Evolutionary conservation across 2,888 invertebrate species (phyloP).

Genomic region (Nephrotoma flavescens): DNA sequence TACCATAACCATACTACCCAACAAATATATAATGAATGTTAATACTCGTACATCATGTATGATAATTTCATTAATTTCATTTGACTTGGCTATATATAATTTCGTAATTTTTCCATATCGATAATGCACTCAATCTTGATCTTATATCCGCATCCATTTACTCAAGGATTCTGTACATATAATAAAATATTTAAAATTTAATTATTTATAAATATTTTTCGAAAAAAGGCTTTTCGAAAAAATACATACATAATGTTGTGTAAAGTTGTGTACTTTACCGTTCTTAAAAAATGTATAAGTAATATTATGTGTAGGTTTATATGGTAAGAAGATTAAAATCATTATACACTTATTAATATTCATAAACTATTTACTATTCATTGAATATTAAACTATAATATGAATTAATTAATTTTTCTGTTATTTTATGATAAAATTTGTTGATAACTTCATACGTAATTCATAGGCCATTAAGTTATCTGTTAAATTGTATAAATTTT

Average conservation of each 20-base stretch:
- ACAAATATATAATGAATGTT: too few species aligned
- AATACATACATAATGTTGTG: not conserved
- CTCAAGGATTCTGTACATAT: too few species aligned
- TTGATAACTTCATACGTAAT: slow-evolving; percentile 1
- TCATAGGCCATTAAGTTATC: not conserved
- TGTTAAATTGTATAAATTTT: slow-evolving; percentile 1
- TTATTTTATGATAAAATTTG: not conserved
- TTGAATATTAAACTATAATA: not conserved
- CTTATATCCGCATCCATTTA: too few species aligned
- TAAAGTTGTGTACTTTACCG: not conserved
- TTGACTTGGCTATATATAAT: too few species aligned
- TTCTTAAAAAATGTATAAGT: not conserved
- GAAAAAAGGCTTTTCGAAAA: not conserved
- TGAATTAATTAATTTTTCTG: not conserved
- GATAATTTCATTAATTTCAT: too few species aligned
- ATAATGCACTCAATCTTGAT: too few species aligned
- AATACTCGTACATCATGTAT: too few species aligned
- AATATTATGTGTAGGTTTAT: not conserved
- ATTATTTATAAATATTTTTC: not conserved
- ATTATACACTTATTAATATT: not conserved
- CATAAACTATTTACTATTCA: not conserved
- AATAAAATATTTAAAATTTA: not conserved
- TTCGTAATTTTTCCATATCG: too few species aligned
- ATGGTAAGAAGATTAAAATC: not conserved
- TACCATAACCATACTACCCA: too few species aligned